Conservation (phyloP, 2,113 vertebrate genomes). For the Steatornis caripensis region DNA sequence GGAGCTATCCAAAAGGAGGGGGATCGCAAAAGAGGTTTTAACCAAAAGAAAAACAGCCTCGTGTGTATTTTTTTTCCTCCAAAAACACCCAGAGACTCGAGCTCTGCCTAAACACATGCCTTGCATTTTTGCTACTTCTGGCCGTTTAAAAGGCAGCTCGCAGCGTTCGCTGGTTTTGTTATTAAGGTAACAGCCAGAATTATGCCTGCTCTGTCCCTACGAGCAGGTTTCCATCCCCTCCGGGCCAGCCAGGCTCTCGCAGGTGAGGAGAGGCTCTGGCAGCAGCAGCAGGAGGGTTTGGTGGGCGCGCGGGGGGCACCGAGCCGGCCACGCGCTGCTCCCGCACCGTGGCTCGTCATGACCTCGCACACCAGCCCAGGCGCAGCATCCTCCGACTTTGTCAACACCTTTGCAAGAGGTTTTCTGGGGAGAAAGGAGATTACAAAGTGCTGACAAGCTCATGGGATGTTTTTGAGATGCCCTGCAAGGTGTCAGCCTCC, state of each 20-base stretch:
- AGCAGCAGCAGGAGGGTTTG: background rate
- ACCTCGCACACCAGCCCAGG: background rate
- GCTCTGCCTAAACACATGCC: background rate
- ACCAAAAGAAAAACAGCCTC: background rate
- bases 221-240: background rate
- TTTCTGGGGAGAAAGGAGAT: background rate
- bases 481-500: background rate
- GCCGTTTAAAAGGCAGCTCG: background rate
- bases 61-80: background rate
- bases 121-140: background rate
- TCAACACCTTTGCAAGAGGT: background rate
- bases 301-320: background rate
- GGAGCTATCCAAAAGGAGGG: background rate
- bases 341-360: background rate
- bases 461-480: background rate
- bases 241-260: background rate
- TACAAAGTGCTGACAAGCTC: background rate
- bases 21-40: background rate
- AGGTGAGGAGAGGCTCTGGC: background rate
- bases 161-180: accelerated
- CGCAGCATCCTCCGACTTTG: background rate
- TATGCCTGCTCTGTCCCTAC: background rate
- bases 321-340: background rate
- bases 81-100: background rate
- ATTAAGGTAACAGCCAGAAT: background rate